phyloP scores from a whole-genome alignment of 2,113 vertebrate species.

The Apistogramma diplotaenia region DNA sequence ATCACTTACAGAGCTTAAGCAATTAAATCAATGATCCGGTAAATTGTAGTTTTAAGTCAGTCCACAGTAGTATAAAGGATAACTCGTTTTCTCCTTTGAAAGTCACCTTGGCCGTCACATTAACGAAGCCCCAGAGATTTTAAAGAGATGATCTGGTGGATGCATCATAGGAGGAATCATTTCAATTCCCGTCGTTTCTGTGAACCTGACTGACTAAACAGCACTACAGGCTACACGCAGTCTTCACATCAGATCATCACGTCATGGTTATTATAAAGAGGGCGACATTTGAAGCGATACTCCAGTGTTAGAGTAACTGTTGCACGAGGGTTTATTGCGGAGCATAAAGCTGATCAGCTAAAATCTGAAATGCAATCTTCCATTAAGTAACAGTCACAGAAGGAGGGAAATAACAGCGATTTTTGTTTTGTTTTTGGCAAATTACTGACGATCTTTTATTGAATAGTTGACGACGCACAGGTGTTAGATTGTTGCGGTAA shows the following conservation, averaged over 20 bases:
- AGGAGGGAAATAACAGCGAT: not conserved
- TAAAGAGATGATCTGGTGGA: not conserved
- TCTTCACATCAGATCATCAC: slow-evolving; percentile 29
- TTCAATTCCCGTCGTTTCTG: slow-evolving; percentile 20
- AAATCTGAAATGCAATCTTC: not conserved
- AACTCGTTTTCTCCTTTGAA: slow-evolving; percentile 39
- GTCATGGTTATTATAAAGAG: not conserved
- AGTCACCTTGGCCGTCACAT: slow-evolving; percentile 63
- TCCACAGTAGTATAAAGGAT: not conserved
- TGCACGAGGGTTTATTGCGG: not conserved
- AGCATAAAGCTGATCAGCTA: not conserved
- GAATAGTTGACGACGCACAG: not conserved
- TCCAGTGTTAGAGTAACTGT: not conserved
- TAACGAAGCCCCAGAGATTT: slow-evolving; percentile 20
- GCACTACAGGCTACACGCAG: not conserved
- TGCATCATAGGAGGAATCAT: slow-evolving; percentile 10
- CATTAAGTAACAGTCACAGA: not conserved
- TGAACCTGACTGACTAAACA: slow-evolving; percentile 34
- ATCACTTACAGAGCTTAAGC: not conserved
- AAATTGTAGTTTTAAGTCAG: slow-evolving; percentile 28
- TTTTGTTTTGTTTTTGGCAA: fast-evolving
- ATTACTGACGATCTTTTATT: not conserved
- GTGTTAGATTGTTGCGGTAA: not conserved
- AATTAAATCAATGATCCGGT: slow-evolving; percentile 26
- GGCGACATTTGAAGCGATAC: not conserved